Percentiles rank a stretch among this genome's conserved stretches.
These are phyloP conservation scores for Megaceryle maxima DNA, from an alignment of 2,113 vertebrate genomes.

Conservation along the genomic window DNA sequence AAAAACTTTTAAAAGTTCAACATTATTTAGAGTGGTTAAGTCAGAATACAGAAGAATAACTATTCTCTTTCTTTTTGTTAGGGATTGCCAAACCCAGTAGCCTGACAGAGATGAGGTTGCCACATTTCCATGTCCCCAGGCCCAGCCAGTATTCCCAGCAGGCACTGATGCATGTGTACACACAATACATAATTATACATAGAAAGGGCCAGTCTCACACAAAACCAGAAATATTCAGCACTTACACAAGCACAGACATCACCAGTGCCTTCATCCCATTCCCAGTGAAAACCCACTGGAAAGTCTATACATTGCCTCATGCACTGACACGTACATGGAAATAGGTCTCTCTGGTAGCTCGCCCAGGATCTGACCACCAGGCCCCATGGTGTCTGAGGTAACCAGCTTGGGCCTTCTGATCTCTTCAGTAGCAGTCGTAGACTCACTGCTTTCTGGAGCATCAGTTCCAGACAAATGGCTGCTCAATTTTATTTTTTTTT, in stretches of 20 bases:
- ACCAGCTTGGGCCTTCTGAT: background rate
- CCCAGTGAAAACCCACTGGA: background rate
- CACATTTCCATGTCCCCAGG: background rate
- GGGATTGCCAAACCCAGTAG: background rate
- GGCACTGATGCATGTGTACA: background rate
- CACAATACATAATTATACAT: too few relatives aligned
- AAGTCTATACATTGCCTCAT: background rate
- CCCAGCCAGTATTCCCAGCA: background rate
- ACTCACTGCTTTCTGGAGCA: background rate
- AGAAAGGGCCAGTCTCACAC: rapidly evolving
- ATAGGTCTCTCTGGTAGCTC: background rate
- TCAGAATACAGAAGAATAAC: background rate
- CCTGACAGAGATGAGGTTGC: background rate
- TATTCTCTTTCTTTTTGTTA: background rate
- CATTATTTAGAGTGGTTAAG: background rate
- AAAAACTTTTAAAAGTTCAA: background rate
- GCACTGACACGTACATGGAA: background rate
- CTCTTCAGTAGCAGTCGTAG: background rate
- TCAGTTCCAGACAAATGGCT: background rate
- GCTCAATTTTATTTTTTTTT: background rate
- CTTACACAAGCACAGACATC: background rate
- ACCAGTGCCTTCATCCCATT: background rate
- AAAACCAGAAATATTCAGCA: background rate
- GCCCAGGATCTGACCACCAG: background rate
- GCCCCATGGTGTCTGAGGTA: background rate